phyloP scores from a whole-genome alignment of 2,113 vertebrate genomes.

The Donacobius atricapilla region DNA sequence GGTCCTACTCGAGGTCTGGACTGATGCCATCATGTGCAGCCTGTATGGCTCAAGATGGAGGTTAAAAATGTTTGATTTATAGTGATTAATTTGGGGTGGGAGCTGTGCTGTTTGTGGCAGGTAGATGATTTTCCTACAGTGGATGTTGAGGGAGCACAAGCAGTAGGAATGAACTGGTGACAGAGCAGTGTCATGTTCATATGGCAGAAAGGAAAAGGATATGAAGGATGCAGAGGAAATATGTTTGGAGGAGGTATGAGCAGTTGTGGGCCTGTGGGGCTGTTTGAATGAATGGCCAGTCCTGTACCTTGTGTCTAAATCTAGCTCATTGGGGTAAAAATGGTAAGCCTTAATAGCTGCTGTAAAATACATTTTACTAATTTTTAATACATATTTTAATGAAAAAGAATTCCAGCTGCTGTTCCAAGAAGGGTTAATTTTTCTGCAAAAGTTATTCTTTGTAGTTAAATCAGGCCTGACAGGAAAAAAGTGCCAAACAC shows the following conservation, averaged over 20 bases:
- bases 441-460: neutral
- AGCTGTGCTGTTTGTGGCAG: neutral
- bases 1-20: rapidly evolving
- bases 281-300: neutral
- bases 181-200: neutral
- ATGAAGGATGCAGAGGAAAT: neutral
- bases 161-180: neutral
- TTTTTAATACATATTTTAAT: neutral
- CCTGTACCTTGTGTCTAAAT: neutral
- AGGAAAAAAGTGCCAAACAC: neutral
- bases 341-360: neutral
- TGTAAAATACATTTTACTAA: neutral
- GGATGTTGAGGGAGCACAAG: neutral
- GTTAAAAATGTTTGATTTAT: neutral
- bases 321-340: neutral
- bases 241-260: neutral
- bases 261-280: neutral
- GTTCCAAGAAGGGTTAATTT: neutral
- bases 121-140: neutral
- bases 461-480: neutral
- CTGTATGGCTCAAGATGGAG: rapidly evolving
- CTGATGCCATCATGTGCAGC: rapidly evolving
- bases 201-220: neutral
- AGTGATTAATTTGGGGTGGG: neutral
- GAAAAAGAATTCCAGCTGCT: neutral